Base-by-base conservation (phyloP, 2,797 vertebrate genomes). In the Netta rufina region DNA sequence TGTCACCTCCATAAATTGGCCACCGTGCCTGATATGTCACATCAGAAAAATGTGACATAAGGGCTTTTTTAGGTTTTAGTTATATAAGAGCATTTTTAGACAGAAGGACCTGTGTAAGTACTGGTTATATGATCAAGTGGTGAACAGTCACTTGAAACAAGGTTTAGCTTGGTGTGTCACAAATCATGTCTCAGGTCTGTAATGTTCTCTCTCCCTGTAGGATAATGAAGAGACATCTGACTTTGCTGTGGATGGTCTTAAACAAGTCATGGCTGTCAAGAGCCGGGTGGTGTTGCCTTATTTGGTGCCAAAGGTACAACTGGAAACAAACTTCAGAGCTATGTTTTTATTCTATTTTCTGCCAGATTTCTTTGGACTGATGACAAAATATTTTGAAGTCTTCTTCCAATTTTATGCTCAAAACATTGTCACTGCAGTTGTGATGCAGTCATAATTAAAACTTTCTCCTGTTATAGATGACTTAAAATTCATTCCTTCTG, bases 181-280 rank as follows among this genome's bases (percentile, higher is more conserved):
- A 53, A 14, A 24, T 87, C 0, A 32, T 28, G 54, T 69, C 53
- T 75, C 43, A 32, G 21, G 65, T 69, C 73, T 75, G 8, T 67
- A 51, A 70, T 72, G 76, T 32, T 11, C 8, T 93, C 17, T 76
- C 69, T 84, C 36, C 81, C 64, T 74, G 33, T 95, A 99, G 99
- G 98, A 99, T 67, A 98, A 99, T 12, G 97, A 98, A 85, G 98
- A 98, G 32, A 98, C 98, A 1, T 98, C 99, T 2, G 99, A 98
- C 80, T 99, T 99, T 96, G 99, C 99, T 73, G 96, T 99, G 97
- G 99, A 99, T 13, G 99, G 99, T 58, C 98, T 99, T 84, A 99
- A 99, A 96, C 99, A 99, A 92, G 99, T 99, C 86, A 99, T 99
- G 99, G 99, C 99, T 14, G 99, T 99, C 87, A 99, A 99, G 98